phyloP scores from a whole-genome alignment of 1,140 invertebrate species.

The Limonius californicus region DNA sequence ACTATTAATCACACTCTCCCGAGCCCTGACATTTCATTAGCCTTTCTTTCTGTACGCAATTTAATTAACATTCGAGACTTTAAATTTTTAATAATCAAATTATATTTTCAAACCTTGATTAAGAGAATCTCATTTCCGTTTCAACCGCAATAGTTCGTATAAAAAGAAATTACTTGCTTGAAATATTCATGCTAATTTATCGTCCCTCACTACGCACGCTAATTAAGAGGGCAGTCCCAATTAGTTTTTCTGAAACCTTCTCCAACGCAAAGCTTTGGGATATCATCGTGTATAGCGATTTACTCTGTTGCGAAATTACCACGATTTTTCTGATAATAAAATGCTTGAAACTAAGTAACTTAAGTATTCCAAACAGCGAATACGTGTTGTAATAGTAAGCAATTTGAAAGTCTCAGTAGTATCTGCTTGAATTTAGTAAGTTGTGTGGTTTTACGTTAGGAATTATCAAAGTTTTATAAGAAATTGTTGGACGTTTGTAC shows the following conservation, averaged over 20 bases:
- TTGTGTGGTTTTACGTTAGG: too few relatives aligned
- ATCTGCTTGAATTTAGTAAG: too few relatives aligned
- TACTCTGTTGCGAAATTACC: too few relatives aligned
- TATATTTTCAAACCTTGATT: conserved; percentile 42
- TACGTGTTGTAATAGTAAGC: too few relatives aligned
- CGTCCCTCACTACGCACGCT: background rate
- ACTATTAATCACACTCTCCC: conserved; percentile 45
- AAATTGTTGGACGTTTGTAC: too few relatives aligned
- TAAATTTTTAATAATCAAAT: conserved; percentile 46
- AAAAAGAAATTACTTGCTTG: conserved; percentile 6
- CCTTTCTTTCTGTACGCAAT: conserved; percentile 43
- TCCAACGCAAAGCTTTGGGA: background rate
- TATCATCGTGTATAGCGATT: too few relatives aligned
- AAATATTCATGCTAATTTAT: conserved; percentile 1
- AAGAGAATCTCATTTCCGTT: conserved; percentile 35
- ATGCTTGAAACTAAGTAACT: too few relatives aligned
- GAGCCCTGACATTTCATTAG: conserved; percentile 45
- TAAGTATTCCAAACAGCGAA: too few relatives aligned
- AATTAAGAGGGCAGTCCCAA: background rate
- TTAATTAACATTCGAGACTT: conserved; percentile 45
- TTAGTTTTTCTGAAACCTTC: background rate
- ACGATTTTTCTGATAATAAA: background rate
- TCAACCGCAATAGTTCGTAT: conserved; percentile 9
- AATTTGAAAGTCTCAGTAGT: too few relatives aligned
- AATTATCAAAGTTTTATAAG: too few relatives aligned